Evolutionary conservation across 2,113 vertebrate genomes (phyloP).

Genomic region (Microcebus lehilahytsara): DNA sequence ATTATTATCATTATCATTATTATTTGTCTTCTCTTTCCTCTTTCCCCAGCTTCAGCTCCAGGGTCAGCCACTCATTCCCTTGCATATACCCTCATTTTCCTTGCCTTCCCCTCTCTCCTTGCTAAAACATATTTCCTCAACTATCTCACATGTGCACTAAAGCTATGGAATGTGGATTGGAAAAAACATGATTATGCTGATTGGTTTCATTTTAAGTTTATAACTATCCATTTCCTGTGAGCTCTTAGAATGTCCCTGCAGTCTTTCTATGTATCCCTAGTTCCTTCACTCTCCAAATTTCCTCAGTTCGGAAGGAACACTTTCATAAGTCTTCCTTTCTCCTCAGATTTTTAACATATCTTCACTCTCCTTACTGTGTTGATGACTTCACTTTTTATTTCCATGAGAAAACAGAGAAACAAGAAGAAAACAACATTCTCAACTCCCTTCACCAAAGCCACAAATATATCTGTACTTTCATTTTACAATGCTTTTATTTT

Average conservation of each 20-base stretch:
- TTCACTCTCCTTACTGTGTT: background rate
- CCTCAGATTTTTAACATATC: background rate
- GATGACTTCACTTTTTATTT: background rate
- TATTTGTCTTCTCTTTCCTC: background rate
- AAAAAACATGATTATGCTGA: background rate
- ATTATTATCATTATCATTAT: too few relatives aligned
- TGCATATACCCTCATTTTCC: background rate
- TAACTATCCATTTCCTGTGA: background rate
- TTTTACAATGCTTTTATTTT: background rate
- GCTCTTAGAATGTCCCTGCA: background rate
- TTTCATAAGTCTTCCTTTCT: background rate
- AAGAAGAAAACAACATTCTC: background rate
- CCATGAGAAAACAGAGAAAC: background rate
- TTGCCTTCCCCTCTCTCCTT: background rate
- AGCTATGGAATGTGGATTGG: background rate
- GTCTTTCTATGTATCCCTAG: background rate
- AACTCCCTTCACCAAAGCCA: background rate
- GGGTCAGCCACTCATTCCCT: background rate
- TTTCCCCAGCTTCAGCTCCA: background rate
- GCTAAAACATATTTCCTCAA: background rate
- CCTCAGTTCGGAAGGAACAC: background rate
- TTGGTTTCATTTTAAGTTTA: background rate
- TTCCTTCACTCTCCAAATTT: background rate
- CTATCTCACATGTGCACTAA: background rate
- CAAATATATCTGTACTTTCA: background rate